Evolutionary conservation across 2,797 vertebrate genomes (phyloP).

Genomic region (Numenius phaeopus): DNA sequence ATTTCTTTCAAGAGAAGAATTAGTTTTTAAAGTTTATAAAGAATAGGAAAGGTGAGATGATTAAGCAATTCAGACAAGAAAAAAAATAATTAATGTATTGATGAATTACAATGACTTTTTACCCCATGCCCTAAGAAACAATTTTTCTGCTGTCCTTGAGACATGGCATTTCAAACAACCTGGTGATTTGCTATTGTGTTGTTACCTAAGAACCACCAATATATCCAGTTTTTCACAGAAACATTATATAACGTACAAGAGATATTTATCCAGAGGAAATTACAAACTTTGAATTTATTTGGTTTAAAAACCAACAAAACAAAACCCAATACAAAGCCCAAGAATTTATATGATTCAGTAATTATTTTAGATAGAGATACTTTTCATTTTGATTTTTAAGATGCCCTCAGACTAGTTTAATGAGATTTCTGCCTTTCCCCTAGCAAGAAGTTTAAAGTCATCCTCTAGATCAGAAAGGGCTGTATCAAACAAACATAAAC

Average conservation of each 20-base stretch:
- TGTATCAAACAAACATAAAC: background rate
- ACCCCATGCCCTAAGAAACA: background rate
- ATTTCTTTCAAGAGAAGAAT: background rate
- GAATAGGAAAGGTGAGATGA: background rate
- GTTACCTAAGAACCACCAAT: background rate
- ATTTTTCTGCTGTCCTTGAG: background rate
- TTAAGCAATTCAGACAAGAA: background rate
- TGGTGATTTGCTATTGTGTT: background rate
- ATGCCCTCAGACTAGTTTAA: background rate
- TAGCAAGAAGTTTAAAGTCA: background rate
- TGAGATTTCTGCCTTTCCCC: background rate
- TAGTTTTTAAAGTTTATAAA: background rate
- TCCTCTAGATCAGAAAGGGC: background rate
- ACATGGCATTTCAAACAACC: background rate
- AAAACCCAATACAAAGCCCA: background rate
- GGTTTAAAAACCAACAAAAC: background rate
- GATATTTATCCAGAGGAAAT: background rate
- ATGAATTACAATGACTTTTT: background rate
- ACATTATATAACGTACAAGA: background rate
- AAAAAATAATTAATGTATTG: background rate
- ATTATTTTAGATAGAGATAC: background rate
- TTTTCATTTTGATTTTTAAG: slow-evolving; percentile 4
- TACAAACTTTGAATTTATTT: background rate
- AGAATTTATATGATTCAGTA: background rate
- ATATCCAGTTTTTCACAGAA: background rate